Percentiles rank a stretch among this genome's conserved stretches.
Conservation (phyloP, 1,140 invertebrate species). For the Acromyrmex charruanus region DNA sequence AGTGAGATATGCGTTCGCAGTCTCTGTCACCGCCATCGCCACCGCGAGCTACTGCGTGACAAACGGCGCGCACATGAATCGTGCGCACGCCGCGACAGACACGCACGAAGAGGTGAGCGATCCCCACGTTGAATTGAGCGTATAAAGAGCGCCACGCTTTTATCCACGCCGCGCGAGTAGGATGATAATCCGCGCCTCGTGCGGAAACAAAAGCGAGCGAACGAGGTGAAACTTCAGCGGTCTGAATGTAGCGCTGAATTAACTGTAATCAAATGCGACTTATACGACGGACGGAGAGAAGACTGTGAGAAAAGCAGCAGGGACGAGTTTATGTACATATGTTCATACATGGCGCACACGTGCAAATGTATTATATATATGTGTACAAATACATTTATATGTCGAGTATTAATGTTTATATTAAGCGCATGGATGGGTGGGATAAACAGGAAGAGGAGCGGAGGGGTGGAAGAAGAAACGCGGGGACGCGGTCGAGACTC, state of each 20-base stretch:
- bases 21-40: not conserved
- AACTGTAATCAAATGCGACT: not conserved
- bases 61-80: slow-evolving; percentile 1
- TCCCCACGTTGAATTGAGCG: not conserved
- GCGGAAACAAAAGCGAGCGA: too few relatives aligned
- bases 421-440: not conserved
- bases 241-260: not conserved
- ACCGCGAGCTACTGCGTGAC: slow-evolving; percentile 14
- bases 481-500: slow-evolving; percentile 33
- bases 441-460: slow-evolving; percentile 18
- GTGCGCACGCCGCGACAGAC: slow-evolving; percentile 9
- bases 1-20: slow-evolving; percentile 28
- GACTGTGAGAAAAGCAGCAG: too few relatives aligned
- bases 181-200: too few relatives aligned
- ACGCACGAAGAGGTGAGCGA: slow-evolving; percentile 27
- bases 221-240: too few relatives aligned
- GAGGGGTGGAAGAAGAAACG: slow-evolving; percentile 11
- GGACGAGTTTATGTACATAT: not conserved
- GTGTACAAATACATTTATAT: not conserved
- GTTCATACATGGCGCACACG: not conserved
- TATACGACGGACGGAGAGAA: too few relatives aligned
- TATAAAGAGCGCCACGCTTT: not conserved
- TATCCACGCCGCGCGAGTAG: too few relatives aligned
- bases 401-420: slow-evolving; percentile 12
- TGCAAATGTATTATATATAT: too few relatives aligned